Evolutionary conservation across 2,797 vertebrate genomes (phyloP).

Genomic region (Chiroxiphia lanceolata): DNA sequence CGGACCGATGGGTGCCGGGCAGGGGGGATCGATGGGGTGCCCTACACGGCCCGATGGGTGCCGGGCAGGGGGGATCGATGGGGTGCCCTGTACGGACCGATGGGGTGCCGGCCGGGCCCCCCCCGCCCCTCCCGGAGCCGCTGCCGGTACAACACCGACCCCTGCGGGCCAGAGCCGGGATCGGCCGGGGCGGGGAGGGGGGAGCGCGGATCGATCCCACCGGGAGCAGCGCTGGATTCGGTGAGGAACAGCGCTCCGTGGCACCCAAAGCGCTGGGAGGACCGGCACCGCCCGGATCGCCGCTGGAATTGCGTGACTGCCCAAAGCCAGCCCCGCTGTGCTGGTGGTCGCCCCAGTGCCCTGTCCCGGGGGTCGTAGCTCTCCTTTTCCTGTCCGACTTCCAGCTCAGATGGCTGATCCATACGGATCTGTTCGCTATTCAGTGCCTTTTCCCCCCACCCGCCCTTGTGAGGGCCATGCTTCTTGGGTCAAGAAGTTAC

Average conservation of each 20-base stretch:
- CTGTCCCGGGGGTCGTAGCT: fast-evolving
- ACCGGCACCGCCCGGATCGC: fast-evolving
- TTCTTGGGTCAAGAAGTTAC: background rate
- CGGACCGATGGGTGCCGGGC: too few species aligned
- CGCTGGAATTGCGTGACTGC: fast-evolving
- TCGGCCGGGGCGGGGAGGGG: background rate
- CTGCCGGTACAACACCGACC: background rate
- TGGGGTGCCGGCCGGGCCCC: background rate
- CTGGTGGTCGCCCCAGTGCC: fast-evolving
- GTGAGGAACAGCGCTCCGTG: fast-evolving
- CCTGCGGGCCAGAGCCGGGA: background rate
- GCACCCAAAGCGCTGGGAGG: fast-evolving
- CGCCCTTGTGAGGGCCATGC: fast-evolving
- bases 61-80: too few species aligned
- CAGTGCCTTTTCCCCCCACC: fast-evolving
- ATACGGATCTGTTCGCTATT: fast-evolving
- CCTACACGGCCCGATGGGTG: too few species aligned
- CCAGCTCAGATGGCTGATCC: fast-evolving
- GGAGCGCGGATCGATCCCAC: too few species aligned
- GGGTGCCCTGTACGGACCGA: too few species aligned
- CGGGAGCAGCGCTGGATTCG: background rate
- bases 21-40: too few species aligned
- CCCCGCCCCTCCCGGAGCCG: background rate
- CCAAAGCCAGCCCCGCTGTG: fast-evolving
- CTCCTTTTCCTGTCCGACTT: background rate